phyloP scores from a whole-genome alignment of 1,140 invertebrate species.

The Drosophila parvula region DNA sequence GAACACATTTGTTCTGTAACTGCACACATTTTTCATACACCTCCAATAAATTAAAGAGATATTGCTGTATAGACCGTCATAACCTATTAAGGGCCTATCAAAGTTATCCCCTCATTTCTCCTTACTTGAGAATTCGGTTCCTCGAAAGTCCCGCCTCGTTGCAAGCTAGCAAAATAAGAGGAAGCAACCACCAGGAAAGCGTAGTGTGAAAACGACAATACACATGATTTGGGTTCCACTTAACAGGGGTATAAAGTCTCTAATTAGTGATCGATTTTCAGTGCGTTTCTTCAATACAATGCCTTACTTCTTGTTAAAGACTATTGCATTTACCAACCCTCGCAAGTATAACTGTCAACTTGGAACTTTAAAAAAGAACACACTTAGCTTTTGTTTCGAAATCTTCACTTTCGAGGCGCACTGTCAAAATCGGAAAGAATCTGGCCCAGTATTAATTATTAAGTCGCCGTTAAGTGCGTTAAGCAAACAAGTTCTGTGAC shows the following conservation, averaged over 20 bases:
- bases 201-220: constrained; percentile 71
- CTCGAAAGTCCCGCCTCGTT: constrained; percentile 7
- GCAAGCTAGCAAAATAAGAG: background rate
- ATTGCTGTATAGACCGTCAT: background rate
- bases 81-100: background rate
- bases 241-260: constrained; percentile 2
- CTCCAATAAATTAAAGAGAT: no score
- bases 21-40: background rate
- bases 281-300: constrained; percentile 21
- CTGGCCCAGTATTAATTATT: constrained; percentile 45
- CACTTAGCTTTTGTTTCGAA: background rate
- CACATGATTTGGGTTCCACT: constrained; percentile 39
- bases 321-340: constrained; percentile 1
- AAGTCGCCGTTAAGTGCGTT: constrained; percentile 71
- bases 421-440: constrained; percentile 23
- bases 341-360: background rate
- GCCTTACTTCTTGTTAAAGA: background rate
- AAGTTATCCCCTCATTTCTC: no score
- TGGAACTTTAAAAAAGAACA: background rate
- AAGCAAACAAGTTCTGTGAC: constrained; percentile 70
- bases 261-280: constrained; percentile 8
- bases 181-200: constrained; percentile 29
- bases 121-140: background rate
- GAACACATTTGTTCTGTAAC: no score
- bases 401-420: constrained; percentile 21